These are phyloP conservation scores for Trichonephila inaurata DNA, from an alignment of 1,140 invertebrate species.

Conservation along the genomic window DNA sequence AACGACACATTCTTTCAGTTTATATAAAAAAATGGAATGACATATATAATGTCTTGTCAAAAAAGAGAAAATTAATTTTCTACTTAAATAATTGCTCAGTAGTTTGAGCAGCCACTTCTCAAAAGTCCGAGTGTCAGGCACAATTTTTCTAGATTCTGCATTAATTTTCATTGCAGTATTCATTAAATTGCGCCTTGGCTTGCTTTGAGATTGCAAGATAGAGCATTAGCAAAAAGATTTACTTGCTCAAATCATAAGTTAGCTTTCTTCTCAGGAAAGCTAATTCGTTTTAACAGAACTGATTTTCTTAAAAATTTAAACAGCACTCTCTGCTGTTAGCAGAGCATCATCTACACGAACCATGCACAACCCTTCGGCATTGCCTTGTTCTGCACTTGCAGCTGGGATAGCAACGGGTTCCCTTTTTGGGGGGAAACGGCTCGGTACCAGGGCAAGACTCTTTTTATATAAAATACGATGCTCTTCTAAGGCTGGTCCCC, in stretches of 20 bases:
- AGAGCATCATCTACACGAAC: conserved; percentile 12
- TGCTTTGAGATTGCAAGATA: not conserved
- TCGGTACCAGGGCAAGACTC: conserved; percentile 51
- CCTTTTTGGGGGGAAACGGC: conserved; percentile 39
- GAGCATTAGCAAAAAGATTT: not conserved
- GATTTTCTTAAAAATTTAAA: not conserved
- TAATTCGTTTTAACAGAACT: not conserved
- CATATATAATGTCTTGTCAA: not conserved
- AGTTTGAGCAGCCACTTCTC: conserved; percentile 3
- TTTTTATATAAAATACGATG: conserved; percentile 66
- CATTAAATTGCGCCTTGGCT: not conserved
- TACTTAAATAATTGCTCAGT: not conserved
- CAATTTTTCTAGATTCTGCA: not conserved
- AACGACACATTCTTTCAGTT: not conserved
- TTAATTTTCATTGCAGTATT: not conserved
- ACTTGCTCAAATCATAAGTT: not conserved
- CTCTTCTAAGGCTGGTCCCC: conserved; percentile 69
- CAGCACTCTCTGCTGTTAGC: not conserved
- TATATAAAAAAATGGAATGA: not conserved
- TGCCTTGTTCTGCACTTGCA: not conserved
- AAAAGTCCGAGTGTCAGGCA: conserved; percentile 3
- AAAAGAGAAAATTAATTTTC: not conserved
- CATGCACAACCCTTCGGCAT: not conserved
- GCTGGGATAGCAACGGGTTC: not conserved
- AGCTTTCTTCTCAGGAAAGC: conserved; percentile 37